phyloP scores from a whole-genome alignment of 2,888 invertebrate species.

The Drosophila longiperda region DNA sequence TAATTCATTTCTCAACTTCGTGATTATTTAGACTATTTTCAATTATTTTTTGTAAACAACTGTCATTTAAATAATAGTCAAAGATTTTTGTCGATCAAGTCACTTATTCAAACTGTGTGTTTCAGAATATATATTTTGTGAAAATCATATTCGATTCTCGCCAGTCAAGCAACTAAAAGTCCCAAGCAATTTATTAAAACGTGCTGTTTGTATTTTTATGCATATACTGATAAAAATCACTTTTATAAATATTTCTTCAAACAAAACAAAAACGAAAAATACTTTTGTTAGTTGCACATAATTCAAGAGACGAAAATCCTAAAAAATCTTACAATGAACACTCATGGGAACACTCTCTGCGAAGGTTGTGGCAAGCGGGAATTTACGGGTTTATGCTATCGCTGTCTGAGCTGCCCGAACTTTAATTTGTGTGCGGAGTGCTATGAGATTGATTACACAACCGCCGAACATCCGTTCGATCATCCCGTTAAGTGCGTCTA shows the following conservation, averaged over 20 bases:
- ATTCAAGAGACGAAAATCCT: background rate
- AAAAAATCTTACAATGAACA: conserved; percentile 49
- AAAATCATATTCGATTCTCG: conserved; percentile 30
- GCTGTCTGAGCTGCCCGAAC: conserved; percentile 60
- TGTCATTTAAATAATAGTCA: background rate
- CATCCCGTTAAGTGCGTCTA: conserved; percentile 66
- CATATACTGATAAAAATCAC: background rate
- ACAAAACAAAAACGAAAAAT: too few species aligned
- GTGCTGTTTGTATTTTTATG: conserved; percentile 23
- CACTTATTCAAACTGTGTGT: background rate
- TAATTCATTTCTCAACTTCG: background rate
- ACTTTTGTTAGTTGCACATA: background rate
- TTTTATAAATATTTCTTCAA: background rate
- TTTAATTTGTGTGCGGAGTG: conserved; percentile 63
- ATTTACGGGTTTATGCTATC: conserved; percentile 65
- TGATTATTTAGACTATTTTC: too few species aligned
- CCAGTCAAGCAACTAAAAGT: conserved; percentile 34
- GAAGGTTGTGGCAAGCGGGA: conserved; percentile 52
- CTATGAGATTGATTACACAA: conserved; percentile 61
- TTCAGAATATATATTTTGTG: conserved; percentile 19
- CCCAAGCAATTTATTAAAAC: conserved; percentile 25
- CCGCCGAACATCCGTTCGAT: conserved; percentile 58
- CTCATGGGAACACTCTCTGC: conserved; percentile 62
- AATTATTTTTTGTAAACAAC: background rate
- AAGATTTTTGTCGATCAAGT: background rate